These are phyloP conservation scores for Gambusia affinis DNA, from an alignment of 2,113 vertebrate genomes.

Conservation along the genomic window DNA sequence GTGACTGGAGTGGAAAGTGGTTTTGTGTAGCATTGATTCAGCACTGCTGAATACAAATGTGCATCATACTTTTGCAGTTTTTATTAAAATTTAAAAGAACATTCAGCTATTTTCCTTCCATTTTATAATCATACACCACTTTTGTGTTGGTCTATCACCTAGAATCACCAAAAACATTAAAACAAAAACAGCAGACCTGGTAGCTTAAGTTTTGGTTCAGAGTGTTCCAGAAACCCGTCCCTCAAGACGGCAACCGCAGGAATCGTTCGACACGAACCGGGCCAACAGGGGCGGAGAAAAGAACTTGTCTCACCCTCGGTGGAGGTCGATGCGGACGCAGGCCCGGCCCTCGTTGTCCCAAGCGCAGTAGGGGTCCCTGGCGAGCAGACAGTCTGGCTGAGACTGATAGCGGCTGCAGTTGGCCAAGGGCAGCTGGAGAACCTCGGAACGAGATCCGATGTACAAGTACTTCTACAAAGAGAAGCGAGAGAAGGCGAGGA, in stretches of 20 bases:
- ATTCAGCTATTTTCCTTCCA: too few relatives aligned
- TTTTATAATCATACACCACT: too few relatives aligned
- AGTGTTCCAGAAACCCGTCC: background rate
- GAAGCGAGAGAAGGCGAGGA: constrained; percentile 13
- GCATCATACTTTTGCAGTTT: too few relatives aligned
- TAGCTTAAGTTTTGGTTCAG: background rate
- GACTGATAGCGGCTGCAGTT: constrained; percentile 91
- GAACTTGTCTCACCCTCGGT: constrained; percentile 80
- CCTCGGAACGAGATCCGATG: constrained; percentile 88
- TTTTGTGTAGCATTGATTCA: too few relatives aligned
- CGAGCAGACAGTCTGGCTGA: constrained; percentile 91
- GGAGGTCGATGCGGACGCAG: constrained; percentile 84
- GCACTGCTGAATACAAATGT: too few relatives aligned
- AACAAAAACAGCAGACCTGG: background rate
- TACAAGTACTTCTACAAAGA: constrained; percentile 88
- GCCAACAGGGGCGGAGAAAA: background rate
- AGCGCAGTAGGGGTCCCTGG: constrained; percentile 93
- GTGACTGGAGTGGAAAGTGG: too few relatives aligned
- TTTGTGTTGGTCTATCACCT: too few relatives aligned
- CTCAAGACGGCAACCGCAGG: background rate
- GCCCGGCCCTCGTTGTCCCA: constrained; percentile 89
- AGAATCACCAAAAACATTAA: too few relatives aligned
- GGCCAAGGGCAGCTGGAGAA: constrained; percentile 90
- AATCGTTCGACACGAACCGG: background rate
- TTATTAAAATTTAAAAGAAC: too few relatives aligned